Evolutionary conservation across 2,888 invertebrate species (phyloP), one percentile per base, ranked within the genome.

Genomic region (Diplazon laetatorius): DNA sequence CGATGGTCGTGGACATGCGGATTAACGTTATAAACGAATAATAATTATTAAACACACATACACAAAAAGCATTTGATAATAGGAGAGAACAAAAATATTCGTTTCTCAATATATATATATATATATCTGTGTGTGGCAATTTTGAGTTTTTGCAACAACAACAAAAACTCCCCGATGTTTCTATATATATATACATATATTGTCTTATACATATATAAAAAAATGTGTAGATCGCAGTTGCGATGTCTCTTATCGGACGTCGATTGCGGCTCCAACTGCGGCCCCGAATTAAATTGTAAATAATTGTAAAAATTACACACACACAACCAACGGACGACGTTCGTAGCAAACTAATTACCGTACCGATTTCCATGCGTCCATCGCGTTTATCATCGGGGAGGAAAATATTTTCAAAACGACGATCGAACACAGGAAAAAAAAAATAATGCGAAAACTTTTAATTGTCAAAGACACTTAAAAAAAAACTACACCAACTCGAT

Each of bases 1-100:
- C 68, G 68, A 65, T 48, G 55, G 59, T 57, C 78, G 81, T 82
- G 82, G 72, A 80, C 80, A 69, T 72, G 62, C 44, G 75, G 37
- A 44, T 55, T 39, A 44, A 77, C 55, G 14, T 1, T 30, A 55
- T 35, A 16, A 30, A 55, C 6, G 9, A 5, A 48, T 1, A 48
- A 20, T 12, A 46, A 46, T 18, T 44, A 46, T 18, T 18, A 46
- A 52, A 22, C 39, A 52, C 69, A 72, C 18, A 59, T 14, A 60
- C 60, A 60, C 44, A 60, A 63, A n/a, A 76, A 60, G 66, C 60
- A 68, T 59, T 44, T 72, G 72, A 50, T 20, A 44, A 65, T 59
- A 63, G 69, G 39, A 69, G 65, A 65, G 62, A 72, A 68, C 2
- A 30, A 68, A 55, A 68, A 73, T 65, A 73, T 63, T 78, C 69